phyloP scores from a whole-genome alignment of 2,797 vertebrate genomes.

The Coregonus suidteri region DNA sequence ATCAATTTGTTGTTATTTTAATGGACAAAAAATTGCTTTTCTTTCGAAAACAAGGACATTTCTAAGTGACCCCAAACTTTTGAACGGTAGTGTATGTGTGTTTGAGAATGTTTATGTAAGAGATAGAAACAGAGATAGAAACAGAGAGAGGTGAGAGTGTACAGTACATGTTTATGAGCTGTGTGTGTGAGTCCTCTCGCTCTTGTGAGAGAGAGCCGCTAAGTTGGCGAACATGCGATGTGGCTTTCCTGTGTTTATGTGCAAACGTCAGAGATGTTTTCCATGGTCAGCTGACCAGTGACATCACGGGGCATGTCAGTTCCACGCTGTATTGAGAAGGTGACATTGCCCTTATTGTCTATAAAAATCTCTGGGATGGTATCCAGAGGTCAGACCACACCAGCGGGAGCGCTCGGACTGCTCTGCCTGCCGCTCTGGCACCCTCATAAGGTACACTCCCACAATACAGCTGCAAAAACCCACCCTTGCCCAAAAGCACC shows the following conservation, averaged over 20 bases:
- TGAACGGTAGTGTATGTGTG: too few relatives aligned
- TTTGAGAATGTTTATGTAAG: too few relatives aligned
- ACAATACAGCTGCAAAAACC: constrained; percentile 11
- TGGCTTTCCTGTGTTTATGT: constrained; percentile 41
- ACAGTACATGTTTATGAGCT: not conserved
- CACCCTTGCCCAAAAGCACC: not conserved
- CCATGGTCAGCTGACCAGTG: constrained; percentile 51
- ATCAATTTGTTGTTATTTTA: too few relatives aligned
- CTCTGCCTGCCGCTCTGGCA: constrained; percentile 16
- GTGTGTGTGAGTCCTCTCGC: not conserved
- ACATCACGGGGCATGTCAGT: constrained; percentile 58
- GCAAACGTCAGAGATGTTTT: constrained; percentile 55
- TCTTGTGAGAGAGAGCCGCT: not conserved
- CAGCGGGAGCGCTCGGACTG: constrained; percentile 1
- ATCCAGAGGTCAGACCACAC: constrained; percentile 49
- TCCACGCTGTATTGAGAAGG: constrained; percentile 50
- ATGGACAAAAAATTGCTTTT: too few relatives aligned
- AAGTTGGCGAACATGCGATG: constrained; percentile 20
- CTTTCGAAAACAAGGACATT: too few relatives aligned
- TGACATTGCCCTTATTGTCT: constrained; percentile 54
- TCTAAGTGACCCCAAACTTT: too few relatives aligned
- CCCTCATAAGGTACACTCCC: not conserved
- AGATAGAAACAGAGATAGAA: too few relatives aligned
- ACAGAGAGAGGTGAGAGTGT: not conserved
- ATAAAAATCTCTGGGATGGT: constrained; percentile 57